phyloP scores from a whole-genome alignment of 2,797 vertebrate genomes.

The Prionace glauca region DNA sequence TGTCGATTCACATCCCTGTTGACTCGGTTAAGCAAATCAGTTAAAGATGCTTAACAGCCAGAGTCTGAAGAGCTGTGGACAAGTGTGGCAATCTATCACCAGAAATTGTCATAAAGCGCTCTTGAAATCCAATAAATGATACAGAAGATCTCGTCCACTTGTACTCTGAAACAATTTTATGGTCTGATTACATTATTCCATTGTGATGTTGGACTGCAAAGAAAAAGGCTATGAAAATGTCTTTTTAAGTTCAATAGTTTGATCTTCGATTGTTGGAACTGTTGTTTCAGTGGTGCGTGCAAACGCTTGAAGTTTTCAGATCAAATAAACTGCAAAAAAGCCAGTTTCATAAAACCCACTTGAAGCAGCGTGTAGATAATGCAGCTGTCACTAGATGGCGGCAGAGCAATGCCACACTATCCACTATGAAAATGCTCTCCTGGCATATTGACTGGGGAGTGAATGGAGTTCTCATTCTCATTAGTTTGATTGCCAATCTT shows the following conservation, averaged over 20 bases:
- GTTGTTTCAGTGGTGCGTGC: not conserved
- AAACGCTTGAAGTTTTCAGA: not conserved
- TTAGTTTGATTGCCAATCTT: not conserved
- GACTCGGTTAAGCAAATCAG: not conserved
- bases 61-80: too few species aligned
- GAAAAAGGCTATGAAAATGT: not conserved
- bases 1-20: not conserved
- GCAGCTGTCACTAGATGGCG: conserved; percentile 12
- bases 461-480: not conserved
- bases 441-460: not conserved
- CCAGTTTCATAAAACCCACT: too few species aligned
- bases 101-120: not conserved
- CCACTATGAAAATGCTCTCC: too few species aligned
- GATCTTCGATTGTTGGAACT: not conserved
- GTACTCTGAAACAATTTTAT: not conserved
- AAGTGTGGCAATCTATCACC: not conserved
- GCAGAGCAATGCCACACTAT: not conserved
- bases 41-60: not conserved
- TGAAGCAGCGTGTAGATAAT: not conserved
- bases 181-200: not conserved
- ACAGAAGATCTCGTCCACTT: not conserved
- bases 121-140: not conserved
- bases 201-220: not conserved
- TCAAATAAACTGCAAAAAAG: not conserved
- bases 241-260: conserved; percentile 18